A percentile compares a stretch with the other conserved stretches of the same genome.
Evolutionary conservation across 2,888 invertebrate genomes (phyloP).

Genomic region (Dinocampus coccinellae): DNA sequence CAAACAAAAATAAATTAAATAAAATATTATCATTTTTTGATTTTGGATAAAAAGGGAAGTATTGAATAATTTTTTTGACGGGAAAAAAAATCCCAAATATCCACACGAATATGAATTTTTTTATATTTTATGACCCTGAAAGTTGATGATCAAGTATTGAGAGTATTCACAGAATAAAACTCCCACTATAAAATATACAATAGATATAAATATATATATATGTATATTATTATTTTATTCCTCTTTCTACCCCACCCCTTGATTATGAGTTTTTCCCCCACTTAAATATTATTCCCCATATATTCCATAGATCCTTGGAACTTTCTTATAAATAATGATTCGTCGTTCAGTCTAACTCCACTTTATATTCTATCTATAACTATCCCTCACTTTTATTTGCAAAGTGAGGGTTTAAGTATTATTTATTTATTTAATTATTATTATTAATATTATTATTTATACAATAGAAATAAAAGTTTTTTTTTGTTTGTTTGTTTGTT

Average conservation of each 20-base stretch:
- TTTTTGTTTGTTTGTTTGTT: background rate
- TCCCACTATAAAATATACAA: too few species aligned
- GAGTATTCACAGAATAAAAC: constrained; percentile 44
- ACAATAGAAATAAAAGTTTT: background rate
- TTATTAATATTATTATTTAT: background rate
- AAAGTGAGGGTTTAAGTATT: background rate
- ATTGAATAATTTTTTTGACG: too few species aligned
- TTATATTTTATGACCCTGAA: constrained; percentile 52
- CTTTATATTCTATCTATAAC: constrained; percentile 51
- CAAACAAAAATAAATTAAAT: too few species aligned
- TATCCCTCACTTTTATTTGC: constrained; percentile 51
- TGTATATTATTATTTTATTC: constrained; percentile 17
- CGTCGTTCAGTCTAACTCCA: constrained; percentile 54
- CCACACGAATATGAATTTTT: background rate
- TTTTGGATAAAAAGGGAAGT: background rate
- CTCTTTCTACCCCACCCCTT: too few species aligned
- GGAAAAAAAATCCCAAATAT: background rate
- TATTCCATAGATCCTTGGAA: constrained; percentile 57
- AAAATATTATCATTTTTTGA: too few species aligned
- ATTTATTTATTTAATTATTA: background rate
- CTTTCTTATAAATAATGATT: constrained; percentile 67
- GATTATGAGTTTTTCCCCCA: too few species aligned
- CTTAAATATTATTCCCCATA: constrained; percentile 41
- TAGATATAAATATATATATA: constrained; percentile 12
- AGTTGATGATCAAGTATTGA: constrained; percentile 53